Evolutionary conservation across 53 echinoderm and acorn worm genomes (phyloP), one percentile per base, ranked within the genome.

Genomic region (Echinometra lucunter): DNA sequence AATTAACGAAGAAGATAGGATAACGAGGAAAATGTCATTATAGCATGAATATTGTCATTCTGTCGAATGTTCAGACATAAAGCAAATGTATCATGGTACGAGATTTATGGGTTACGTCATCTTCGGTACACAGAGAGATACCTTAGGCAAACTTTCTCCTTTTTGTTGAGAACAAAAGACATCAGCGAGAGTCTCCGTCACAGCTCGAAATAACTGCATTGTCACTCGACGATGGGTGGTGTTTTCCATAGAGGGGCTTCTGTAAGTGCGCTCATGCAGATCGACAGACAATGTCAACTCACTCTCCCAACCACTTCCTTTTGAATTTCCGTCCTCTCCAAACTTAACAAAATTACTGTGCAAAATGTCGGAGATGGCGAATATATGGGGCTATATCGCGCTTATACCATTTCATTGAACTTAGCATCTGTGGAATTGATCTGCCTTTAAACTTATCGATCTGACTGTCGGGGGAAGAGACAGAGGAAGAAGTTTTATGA

Each of bases 151-250:
- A 85, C 85, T 85, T 19, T 85, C 49, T 49, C 85, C 49, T 49
- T 85, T 85, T 13, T 49, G 8, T 47, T 13, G 5, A 45, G 49
- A 49, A 49, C 85, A 45, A 85, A 85, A 28, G n/a, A 85, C 49
- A 6, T 28, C 1, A 85, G 85, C 1, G 85, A 85, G 47, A 45
- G 49, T 49, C 45, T 21, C 47, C 15, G 12, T 49, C 45, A 85
- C 37, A 45, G 85, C 53, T 47, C n/a, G 49, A 28, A 83, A 83
- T 83, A 83, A n/a, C 47, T 85, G 85, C 85, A 85, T 85, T 53
- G 85, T 85, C 85, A 85, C n/a, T n/a, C 49, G 28, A 4, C 23
- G 19, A 40, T 23, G 6, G 25, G 1, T 49, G 47, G 47, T 44
- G 9, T 25, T 12, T 16, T 40, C 12, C 27, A 38, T 37, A 42